Evolutionary conservation across 1,140 invertebrate genomes (phyloP), one percentile per base, ranked within the genome.

Genomic region (Triops cancriformis): DNA sequence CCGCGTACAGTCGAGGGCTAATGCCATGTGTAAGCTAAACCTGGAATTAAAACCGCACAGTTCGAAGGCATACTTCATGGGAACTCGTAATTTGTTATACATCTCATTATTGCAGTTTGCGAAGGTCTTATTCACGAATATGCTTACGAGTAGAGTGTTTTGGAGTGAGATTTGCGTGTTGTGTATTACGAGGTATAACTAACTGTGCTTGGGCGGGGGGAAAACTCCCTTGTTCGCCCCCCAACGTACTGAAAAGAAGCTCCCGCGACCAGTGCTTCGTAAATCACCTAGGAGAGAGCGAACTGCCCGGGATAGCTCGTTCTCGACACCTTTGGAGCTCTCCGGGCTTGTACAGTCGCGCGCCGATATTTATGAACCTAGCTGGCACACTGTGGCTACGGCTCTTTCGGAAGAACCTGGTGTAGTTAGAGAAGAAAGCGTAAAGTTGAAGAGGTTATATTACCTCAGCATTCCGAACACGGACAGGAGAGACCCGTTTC

Each of bases 251-350:
- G 51, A 23, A 64, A 64, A 64, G 51, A 64, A 64, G 51, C 51
- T 64, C 51, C 51, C 18, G 51, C n/a, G 51, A 64, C 14, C 51
- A 64, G 51, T 64, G 51, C 23, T 64, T 23, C 51, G 51, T 64
- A 64, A 64, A 64, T 64, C 51, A 64, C 51, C 51, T 23, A 64
- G 51, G 51, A 64, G 51, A 64, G 51, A 64, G 51, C 51, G 51
- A 64, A 64, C 51, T 64, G 51, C 18, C 31, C 51, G n/a, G 51
- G 51, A 64, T 64, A 64, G 51, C 51, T 64, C 51, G 51, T 64
- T 64, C 51, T 64, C 51, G 51, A 64, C 51, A 64, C 51, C 51
- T 64, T 64, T 64, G 51, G 51, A 64, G 51, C 51, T 64, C 51
- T 64, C 51, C 14, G 51, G 51, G 14, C 51, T 64, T 64, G 51